phyloP scores from a whole-genome alignment of 2,888 invertebrate species.

The Eupelmus urozonus region DNA sequence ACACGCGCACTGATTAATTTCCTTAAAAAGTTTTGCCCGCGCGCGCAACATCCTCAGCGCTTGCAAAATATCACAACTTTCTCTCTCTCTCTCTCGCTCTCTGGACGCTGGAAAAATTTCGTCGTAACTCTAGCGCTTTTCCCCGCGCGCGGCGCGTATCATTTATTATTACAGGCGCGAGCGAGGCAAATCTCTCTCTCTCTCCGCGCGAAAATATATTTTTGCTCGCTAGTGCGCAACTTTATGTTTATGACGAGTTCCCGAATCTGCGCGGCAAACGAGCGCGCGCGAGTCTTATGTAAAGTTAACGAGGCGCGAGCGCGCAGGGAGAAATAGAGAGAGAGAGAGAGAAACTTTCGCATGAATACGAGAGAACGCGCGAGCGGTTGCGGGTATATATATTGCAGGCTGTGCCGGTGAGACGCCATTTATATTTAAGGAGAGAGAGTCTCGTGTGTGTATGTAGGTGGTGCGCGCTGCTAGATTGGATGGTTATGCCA shows the following conservation, averaged over 20 bases:
- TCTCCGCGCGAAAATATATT: slow-evolving; percentile 18
- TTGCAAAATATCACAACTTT: neutral
- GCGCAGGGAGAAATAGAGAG: too few relatives aligned
- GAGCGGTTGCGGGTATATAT: slow-evolving; percentile 62
- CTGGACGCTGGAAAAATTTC: too few relatives aligned
- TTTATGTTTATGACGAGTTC: slow-evolving; percentile 61
- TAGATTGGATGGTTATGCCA: slow-evolving; percentile 73
- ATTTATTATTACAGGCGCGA: slow-evolving; percentile 42
- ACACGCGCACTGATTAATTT: slow-evolving; percentile 71
- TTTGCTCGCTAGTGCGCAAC: slow-evolving; percentile 42
- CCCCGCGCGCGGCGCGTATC: slow-evolving; percentile 21
- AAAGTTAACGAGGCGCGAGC: slow-evolving; percentile 71
- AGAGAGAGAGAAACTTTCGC: slow-evolving; percentile 74
- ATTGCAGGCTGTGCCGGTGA: slow-evolving; percentile 61
- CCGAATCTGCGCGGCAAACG: slow-evolving; percentile 63
- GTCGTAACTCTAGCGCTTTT: too few relatives aligned
- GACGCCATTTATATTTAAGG: slow-evolving; percentile 75
- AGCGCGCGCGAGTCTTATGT: slow-evolving; percentile 68
- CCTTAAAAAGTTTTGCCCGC: slow-evolving; percentile 69
- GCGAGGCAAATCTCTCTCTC: neutral
- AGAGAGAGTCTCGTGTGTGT: too few relatives aligned
- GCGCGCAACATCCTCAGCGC: too few relatives aligned
- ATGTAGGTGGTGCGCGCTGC: slow-evolving; percentile 51
- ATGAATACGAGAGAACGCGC: slow-evolving; percentile 74
- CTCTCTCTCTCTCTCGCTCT: neutral